Base-by-base conservation (phyloP, 2,113 vertebrate species). In the Engraulis encrasicolus region DNA sequence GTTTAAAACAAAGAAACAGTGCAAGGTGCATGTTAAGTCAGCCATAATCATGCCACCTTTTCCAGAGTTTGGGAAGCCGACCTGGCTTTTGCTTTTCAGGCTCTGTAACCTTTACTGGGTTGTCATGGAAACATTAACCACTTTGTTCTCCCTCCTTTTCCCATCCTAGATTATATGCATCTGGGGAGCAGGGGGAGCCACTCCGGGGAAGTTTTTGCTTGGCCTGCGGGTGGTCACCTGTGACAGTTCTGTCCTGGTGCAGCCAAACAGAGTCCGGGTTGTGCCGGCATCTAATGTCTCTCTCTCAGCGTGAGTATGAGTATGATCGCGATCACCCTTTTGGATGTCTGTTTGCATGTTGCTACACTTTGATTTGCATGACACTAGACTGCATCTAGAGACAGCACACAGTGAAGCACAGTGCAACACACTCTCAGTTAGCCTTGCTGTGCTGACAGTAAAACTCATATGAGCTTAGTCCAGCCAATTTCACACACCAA, bases 131-230 rank as follows among this genome's bases (percentile, higher is more conserved):
- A 27, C 15, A 2, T 71, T 71, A 31, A 71, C 61, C 40, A 2
- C 61, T 38, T 37, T 80, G 11, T 23, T 20, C 37, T 38, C n/a
- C n/a, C 49, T 36, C 23, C 27, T 50, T 18, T 23, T 20, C 84
- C 9, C 81, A 83, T 87, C 92, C 36, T 87, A 99, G 98, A 97
- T 99, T 50, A 96, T 99, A 82, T 99, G 97, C 90, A 97, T 99
- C 88, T 99, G 98, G 98, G 98, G 98, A 91, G 97, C 97, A 50
- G 98, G 97, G 37, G 98, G 98, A 82, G 98, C 98, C 66, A 99
- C 98, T 34, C 98, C 98, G 0, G 98, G 98, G 84, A 99, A 99
- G 83, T 99, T 99, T 91, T 91, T 99, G 52, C 93, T 99, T 2
- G 98, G 98, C 3, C 96, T 99, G 85, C 90, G 96, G 86, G 98